Conservation (phyloP, 2,888 invertebrate species). For the Hypercompe scribonia region DNA sequence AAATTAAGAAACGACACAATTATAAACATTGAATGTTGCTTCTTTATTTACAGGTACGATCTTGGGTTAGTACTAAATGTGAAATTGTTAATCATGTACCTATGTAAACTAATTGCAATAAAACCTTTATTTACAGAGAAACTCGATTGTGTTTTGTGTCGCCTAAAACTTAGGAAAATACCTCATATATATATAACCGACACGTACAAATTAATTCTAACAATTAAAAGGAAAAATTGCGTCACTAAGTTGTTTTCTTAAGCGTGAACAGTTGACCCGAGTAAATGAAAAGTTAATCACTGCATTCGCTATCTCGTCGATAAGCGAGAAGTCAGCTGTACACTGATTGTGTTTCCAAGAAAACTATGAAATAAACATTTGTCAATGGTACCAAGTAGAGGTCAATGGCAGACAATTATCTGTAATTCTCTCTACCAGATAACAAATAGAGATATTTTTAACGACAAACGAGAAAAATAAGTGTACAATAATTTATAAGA, state of each 20-base stretch:
- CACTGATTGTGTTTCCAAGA: constrained; percentile 45
- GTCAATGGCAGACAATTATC: constrained; percentile 48
- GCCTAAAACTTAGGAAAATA: no score
- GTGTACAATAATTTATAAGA: neutral
- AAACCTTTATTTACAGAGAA: no score
- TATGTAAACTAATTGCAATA: no score
- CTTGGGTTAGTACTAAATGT: no score
- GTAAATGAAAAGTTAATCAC: constrained; percentile 36
- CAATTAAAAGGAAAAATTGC: neutral
- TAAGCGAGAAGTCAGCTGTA: constrained; percentile 25
- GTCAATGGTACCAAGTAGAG: constrained; percentile 43
- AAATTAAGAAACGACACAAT: no score
- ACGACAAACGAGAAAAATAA: neutral
- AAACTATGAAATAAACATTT: constrained; percentile 39
- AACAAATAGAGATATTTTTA: constrained; percentile 5
- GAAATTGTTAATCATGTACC: no score
- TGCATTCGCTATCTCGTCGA: constrained; percentile 26
- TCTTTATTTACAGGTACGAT: no score
- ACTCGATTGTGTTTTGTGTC: no score
- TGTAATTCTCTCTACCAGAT: neutral
- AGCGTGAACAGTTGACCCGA: constrained; percentile 16
- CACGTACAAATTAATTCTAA: neutral
- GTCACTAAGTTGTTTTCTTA: constrained; percentile 14
- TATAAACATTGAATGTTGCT: no score
- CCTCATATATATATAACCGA: no score